Evolutionary conservation across 1,140 invertebrate genomes (phyloP), one percentile per base, ranked within the genome.

Genomic region (Drosophila malerkotliana): DNA sequence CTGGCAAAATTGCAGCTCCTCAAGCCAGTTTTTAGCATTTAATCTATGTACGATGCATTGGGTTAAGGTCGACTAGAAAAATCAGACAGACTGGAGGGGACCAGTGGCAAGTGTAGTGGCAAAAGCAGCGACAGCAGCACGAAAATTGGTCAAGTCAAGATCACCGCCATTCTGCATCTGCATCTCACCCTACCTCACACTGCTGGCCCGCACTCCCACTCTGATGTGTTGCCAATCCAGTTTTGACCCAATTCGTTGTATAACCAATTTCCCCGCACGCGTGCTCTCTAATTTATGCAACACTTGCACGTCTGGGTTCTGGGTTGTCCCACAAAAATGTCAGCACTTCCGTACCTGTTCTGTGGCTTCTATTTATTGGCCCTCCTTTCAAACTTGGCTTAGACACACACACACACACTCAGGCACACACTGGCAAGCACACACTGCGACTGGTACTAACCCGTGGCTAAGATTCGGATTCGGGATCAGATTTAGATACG

Each of bases 1-100:
- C 83, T 83, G 76, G 83, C 83, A 87, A 79, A 87, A 87, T 85
- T 82, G 78, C 72, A 88, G 79, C 82, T 78, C 78, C 78, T 83
- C 74, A 88, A 87, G 87, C 83, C 68, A 89, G 83, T 88, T 88
- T 88, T 83, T 51, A 87, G 69, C 78, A 73, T 73, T 88, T 88
- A 77, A 88, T 88, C 79, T 89, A 90, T 80, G 85, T 80, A 67
- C 72, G 77, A 71, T 78, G 82, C 87, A 88, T 90, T 90, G 82
- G 87, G 87, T 90, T 90, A 90, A 90, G 87, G 87, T 88, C 87
- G 82, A 90, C 87, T 55, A 90, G 82, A 87, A 90, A 89, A 87
- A 75, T 89, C 73, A 79, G 71, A 74, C 77, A 77, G 63, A 41
- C 49, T 24, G 54, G 52, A 37, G 55, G 34, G 45, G 45, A 55